Base-by-base conservation (phyloP, 30 jellyfish, hydroid and myxozoan species). In the Pelagia noctiluca region DNA sequence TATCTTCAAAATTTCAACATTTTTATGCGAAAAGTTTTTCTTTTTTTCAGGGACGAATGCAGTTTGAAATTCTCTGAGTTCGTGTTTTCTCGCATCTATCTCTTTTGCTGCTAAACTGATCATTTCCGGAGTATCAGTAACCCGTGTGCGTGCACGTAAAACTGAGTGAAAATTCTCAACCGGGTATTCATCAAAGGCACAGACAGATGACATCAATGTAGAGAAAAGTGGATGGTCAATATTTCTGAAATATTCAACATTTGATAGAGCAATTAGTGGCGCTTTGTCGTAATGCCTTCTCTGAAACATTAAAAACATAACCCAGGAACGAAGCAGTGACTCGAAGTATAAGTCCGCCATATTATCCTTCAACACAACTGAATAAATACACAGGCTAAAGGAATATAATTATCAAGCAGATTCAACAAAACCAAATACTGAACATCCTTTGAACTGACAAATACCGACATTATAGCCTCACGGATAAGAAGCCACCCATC, bases 371-470 rank as follows among this genome's bases (percentile, higher is more conserved):
- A 54, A 54, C 33, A 54, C 52, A 13, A 65, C 60, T 29, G 52
- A 65, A 57, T 65, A 65, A 0, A 65, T 65, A 21, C 53, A 65
- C 33, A 65, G 50, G n/a, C 78, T 25, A 31, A 65, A 12, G 60
- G n/a, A n/a, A n/a, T n/a, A n/a, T n/a, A n/a, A n/a, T n/a, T n/a
- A n/a, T n/a, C n/a, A n/a, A n/a, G n/a, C n/a, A n/a, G n/a, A n/a
- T n/a, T n/a, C n/a, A n/a, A n/a, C n/a, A n/a, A n/a, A n/a, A n/a
- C n/a, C n/a, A n/a, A n/a, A n/a, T n/a, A n/a, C n/a, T n/a, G n/a
- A n/a, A n/a, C n/a, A n/a, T n/a, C n/a, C n/a, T n/a, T n/a, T n/a
- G n/a, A n/a, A n/a, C n/a, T n/a, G n/a, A n/a, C n/a, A n/a, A n/a
- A n/a, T n/a, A n/a, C n/a, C n/a, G n/a, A n/a, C n/a, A n/a, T n/a